These are phyloP conservation scores for Eriocheir sinensis DNA, from an alignment of 1,140 invertebrate genomes.

Conservation along the genomic window DNA sequence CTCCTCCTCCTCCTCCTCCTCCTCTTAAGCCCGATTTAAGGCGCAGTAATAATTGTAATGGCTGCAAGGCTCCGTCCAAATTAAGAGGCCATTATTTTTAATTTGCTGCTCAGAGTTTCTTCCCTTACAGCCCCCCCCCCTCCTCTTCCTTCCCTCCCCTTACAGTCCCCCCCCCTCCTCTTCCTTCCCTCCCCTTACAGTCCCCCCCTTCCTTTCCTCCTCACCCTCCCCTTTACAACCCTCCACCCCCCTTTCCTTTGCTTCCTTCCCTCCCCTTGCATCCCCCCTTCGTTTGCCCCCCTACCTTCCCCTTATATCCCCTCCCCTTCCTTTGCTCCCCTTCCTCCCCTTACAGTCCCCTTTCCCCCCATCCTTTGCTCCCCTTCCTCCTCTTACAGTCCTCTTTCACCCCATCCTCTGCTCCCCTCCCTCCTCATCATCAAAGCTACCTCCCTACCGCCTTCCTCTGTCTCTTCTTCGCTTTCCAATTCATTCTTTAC, in stretches of 20 bases:
- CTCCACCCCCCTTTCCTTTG: too few relatives aligned
- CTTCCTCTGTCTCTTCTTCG: neutral
- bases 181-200: neutral
- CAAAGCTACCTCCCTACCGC: neutral
- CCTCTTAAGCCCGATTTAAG: constrained; percentile 42
- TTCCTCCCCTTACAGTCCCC: neutral
- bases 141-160: neutral
- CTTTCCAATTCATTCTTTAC: neutral
- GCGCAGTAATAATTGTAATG: neutral
- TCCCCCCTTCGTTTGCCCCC: neutral
- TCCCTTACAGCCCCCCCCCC: neutral
- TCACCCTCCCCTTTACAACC: neutral
- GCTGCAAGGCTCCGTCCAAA: neutral
- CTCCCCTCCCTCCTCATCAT: neutral
- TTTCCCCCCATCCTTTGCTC: neutral
- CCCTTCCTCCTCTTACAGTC: neutral
- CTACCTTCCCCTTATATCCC: neutral
- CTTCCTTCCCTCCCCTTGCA: too few relatives aligned
- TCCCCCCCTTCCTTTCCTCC: neutral
- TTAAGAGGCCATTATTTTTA: constrained; percentile 59
- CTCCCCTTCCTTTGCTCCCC: too few relatives aligned
- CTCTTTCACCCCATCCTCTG: neutral
- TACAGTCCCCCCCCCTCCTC: neutral
- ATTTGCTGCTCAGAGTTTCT: neutral
- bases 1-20: constrained; percentile 19